These are phyloP conservation scores for Spicauda simplicius DNA, from an alignment of 2,888 invertebrate species.

Conservation along the genomic window DNA sequence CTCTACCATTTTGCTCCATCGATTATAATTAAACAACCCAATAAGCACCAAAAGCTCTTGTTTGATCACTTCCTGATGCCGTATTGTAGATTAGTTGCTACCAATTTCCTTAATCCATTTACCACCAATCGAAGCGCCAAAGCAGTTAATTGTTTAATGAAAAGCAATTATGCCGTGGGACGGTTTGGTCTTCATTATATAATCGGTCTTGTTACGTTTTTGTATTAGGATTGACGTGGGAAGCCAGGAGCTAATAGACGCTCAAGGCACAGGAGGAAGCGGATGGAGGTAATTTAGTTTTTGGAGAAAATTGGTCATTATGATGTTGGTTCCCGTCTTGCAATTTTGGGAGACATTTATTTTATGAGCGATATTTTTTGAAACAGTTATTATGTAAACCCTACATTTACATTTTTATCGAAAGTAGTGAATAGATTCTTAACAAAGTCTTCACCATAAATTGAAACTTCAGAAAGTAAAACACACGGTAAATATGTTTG, in stretches of 20 bases:
- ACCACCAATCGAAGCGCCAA: slow-evolving; percentile 48
- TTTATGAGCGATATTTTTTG: too few relatives aligned
- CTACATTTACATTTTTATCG: too few relatives aligned
- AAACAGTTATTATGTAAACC: too few relatives aligned
- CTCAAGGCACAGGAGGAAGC: slow-evolving; percentile 36
- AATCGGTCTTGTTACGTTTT: slow-evolving; percentile 67
- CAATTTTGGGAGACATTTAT: not conserved
- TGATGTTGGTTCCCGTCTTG: slow-evolving; percentile 8
- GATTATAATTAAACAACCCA: not conserved
- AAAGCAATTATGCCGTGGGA: slow-evolving; percentile 69
- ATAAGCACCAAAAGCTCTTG: slow-evolving; percentile 5
- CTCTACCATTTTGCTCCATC: not conserved
- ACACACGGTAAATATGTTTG: too few relatives aligned
- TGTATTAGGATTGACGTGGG: slow-evolving; percentile 80
- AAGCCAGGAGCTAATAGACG: slow-evolving; percentile 52
- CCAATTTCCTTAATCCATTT: slow-evolving; percentile 43
- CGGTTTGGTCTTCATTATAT: slow-evolving; percentile 60
- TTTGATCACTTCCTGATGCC: slow-evolving; percentile 14
- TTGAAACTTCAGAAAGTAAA: too few relatives aligned
- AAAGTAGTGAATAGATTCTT: too few relatives aligned
- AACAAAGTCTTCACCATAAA: too few relatives aligned
- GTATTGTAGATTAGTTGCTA: slow-evolving; percentile 31
- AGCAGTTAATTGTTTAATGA: slow-evolving; percentile 75
- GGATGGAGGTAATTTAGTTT: slow-evolving; percentile 34
- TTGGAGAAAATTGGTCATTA: slow-evolving; percentile 24